Conservation (phyloP, 2,113 vertebrate genomes). For the Heterocephalus glaber region DNA sequence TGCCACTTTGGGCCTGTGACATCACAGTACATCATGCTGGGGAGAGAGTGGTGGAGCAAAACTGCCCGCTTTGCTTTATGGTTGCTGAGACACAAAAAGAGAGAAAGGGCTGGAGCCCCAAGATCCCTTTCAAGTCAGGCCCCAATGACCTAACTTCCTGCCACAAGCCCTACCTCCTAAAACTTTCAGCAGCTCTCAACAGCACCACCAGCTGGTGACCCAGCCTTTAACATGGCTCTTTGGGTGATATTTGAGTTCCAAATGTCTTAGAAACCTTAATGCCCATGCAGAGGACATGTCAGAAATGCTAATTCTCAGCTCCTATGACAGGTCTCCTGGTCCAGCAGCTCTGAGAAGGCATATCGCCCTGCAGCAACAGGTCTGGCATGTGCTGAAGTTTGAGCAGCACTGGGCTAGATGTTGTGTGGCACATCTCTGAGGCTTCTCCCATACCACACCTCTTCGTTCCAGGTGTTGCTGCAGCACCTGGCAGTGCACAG, state of each 20-base stretch:
- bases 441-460: conserved; percentile 23
- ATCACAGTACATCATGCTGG: neutral
- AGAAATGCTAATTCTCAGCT: neutral
- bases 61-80: neutral
- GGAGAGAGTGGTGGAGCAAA: neutral
- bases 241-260: neutral
- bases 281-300: neutral
- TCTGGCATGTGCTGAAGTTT: neutral
- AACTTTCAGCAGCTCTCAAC: too few relatives aligned
- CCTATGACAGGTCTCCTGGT: neutral
- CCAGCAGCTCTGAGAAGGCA: neutral
- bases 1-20: neutral
- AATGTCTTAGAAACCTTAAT: neutral
- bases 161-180: neutral
- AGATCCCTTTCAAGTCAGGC: neutral
- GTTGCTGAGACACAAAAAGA: neutral
- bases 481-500: conserved; percentile 17
- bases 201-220: neutral
- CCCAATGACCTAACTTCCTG: neutral
- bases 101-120: neutral
- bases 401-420: neutral
- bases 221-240: neutral
- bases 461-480: conserved; percentile 23
- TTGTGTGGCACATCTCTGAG: neutral
- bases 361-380: neutral